Evolutionary conservation across 1,140 invertebrate genomes (phyloP).

Genomic region (Drosophila baimaii): DNA sequence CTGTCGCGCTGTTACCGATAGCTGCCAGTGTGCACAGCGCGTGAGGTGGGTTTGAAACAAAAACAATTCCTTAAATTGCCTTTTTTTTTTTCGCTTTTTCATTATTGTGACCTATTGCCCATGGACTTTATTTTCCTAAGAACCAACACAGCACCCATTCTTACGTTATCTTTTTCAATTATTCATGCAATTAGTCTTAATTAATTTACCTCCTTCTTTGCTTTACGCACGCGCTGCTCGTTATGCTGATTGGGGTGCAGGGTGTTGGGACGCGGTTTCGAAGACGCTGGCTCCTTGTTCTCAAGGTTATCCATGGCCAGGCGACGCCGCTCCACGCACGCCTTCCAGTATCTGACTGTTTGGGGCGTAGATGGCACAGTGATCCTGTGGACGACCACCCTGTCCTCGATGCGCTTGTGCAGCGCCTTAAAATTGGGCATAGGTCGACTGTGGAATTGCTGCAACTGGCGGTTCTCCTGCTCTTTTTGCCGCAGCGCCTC

Average conservation of each 20-base stretch:
- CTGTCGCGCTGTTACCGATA: neutral
- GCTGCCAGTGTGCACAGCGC: neutral
- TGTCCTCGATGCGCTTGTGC: constrained; percentile 53
- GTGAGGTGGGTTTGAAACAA: neutral
- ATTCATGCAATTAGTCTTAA: neutral
- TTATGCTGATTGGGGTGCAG: constrained; percentile 66
- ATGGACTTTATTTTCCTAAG: too few species aligned
- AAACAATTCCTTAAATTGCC: too few species aligned
- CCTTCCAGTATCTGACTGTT: constrained; percentile 56
- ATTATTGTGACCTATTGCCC: too few species aligned
- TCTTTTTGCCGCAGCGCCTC: constrained; percentile 35
- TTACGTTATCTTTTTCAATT: neutral
- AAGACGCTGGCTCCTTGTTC: neutral
- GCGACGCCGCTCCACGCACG: constrained; percentile 12
- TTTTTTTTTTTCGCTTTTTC: too few species aligned
- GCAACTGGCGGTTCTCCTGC: constrained; percentile 70
- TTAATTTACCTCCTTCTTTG: constrained; percentile 74
- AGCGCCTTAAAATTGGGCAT: constrained; percentile 69
- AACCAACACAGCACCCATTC: neutral
- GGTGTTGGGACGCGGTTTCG: constrained; percentile 27
- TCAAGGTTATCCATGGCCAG: too few species aligned
- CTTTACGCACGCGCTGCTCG: constrained; percentile 66
- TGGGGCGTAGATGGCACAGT: constrained; percentile 68
- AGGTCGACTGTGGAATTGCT: constrained; percentile 73
- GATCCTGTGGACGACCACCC: constrained; percentile 49